A percentile compares a stretch with the other conserved stretches of the same genome.
These are phyloP conservation scores for Rousettus madagascariensis DNA, from an alignment of 2,797 vertebrate genomes.

Conservation along the genomic window DNA sequence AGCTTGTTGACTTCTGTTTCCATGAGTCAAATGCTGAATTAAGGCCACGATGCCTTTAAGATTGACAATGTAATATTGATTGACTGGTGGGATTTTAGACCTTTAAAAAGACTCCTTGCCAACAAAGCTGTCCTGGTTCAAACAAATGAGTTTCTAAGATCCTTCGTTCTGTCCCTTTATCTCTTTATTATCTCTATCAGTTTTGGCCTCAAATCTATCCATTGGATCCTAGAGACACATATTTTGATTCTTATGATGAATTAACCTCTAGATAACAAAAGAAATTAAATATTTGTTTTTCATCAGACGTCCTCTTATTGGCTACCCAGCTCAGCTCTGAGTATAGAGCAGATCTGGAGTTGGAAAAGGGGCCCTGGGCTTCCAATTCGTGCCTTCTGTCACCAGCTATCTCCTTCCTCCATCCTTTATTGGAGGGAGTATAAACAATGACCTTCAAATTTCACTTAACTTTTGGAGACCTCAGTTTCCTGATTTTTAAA, in stretches of 20 bases:
- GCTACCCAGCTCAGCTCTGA: not conserved
- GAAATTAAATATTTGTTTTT: not conserved
- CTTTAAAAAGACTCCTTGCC: not conserved
- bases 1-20: not conserved
- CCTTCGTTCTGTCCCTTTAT: not conserved
- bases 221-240: not conserved
- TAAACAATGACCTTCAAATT: slow-evolving; percentile 22
- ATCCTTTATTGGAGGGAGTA: not conserved
- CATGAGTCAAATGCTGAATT: not conserved
- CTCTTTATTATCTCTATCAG: not conserved
- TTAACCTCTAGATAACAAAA: not conserved
- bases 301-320: not conserved
- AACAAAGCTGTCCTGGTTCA: not conserved
- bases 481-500: not conserved
- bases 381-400: not conserved
- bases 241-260: not conserved
- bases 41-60: not conserved
- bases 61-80: not conserved
- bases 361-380: not conserved
- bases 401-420: not conserved
- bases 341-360: not conserved
- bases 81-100: not conserved
- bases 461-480: not conserved
- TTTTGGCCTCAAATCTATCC: not conserved
- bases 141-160: not conserved